Percentiles rank a stretch among this genome's conserved stretches.
These are phyloP conservation scores for Myotis myotis DNA, from an alignment of 2,797 vertebrate genomes.

Conservation along the genomic window DNA sequence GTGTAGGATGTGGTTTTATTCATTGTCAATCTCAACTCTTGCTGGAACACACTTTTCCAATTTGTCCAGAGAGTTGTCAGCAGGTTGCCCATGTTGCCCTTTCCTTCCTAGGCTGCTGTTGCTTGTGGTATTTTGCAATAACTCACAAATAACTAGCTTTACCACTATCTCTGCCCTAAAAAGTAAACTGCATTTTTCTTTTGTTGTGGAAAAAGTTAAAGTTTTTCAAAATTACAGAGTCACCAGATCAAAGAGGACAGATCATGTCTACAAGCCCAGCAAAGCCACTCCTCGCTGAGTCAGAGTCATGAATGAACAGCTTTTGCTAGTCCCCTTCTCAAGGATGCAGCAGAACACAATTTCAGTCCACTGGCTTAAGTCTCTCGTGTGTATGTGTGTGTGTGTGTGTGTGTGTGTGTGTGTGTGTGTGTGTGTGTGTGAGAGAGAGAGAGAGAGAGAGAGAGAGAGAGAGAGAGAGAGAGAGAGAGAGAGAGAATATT, in stretches of 20 bases:
- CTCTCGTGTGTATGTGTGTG: background rate
- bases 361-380: background rate
- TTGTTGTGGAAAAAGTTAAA: slow-evolving; percentile 66
- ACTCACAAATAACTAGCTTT: slow-evolving; percentile 62
- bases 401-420: too few relatives aligned
- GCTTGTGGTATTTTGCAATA: slow-evolving; percentile 59
- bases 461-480: background rate
- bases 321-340: background rate
- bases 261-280: slow-evolving; percentile 36
- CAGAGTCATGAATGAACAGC: slow-evolving; percentile 53
- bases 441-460: background rate
- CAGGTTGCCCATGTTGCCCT: slow-evolving; percentile 15
- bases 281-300: slow-evolving; percentile 51
- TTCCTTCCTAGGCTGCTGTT: slow-evolving; percentile 33
- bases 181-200: slow-evolving; percentile 60
- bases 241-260: slow-evolving; percentile 63
- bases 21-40: background rate
- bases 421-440: too few relatives aligned
- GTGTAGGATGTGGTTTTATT: slow-evolving; percentile 52
- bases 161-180: slow-evolving; percentile 56
- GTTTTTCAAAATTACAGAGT: slow-evolving; percentile 67
- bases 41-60: slow-evolving; percentile 27
- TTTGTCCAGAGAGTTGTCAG: slow-evolving; percentile 55
- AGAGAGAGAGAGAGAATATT: background rate
- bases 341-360: background rate